Evolutionary conservation across 2,888 invertebrate genomes (phyloP).

Genomic region (Acrobeloides nanus): DNA sequence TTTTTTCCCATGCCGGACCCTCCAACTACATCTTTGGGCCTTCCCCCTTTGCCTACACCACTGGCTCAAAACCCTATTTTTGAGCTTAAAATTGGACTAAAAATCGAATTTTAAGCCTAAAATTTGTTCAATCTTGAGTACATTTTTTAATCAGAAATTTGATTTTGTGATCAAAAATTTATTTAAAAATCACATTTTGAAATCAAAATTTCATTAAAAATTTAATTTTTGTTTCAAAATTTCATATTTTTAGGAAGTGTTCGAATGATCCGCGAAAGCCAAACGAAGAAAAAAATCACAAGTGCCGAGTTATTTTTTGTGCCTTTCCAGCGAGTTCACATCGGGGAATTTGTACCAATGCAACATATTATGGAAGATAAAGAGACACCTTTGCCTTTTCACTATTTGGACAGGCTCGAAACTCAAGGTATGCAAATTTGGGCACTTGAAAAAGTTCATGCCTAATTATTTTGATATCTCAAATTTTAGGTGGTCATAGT

Average conservation of each 20-base stretch:
- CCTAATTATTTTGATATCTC: no score
- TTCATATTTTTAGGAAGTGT: constrained; percentile 37
- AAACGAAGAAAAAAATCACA: constrained; percentile 42
- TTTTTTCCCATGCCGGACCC: no score
- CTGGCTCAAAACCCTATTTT: no score
- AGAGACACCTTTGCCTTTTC: constrained; percentile 51
- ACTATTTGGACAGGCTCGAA: constrained; percentile 48
- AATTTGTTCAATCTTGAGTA: no score
- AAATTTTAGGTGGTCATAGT: constrained; percentile 21
- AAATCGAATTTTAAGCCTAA: no score
- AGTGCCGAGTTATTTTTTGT: constrained; percentile 54
- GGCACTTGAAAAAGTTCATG: no score
- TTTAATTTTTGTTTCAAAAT: neutral
- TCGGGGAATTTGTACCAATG: constrained; percentile 40
- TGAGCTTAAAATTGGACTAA: no score
- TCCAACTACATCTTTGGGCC: no score
- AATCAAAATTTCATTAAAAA: neutral
- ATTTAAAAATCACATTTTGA: no score
- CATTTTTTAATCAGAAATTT: no score
- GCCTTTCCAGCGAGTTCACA: constrained; percentile 46
- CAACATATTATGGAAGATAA: constrained; percentile 50
- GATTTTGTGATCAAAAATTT: no score
- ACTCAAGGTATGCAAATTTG: constrained; percentile 25
- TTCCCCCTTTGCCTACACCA: no score
- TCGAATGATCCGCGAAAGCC: constrained; percentile 48